phyloP scores from a whole-genome alignment of 2,888 invertebrate genomes.

The Melanostoma mellinum region DNA sequence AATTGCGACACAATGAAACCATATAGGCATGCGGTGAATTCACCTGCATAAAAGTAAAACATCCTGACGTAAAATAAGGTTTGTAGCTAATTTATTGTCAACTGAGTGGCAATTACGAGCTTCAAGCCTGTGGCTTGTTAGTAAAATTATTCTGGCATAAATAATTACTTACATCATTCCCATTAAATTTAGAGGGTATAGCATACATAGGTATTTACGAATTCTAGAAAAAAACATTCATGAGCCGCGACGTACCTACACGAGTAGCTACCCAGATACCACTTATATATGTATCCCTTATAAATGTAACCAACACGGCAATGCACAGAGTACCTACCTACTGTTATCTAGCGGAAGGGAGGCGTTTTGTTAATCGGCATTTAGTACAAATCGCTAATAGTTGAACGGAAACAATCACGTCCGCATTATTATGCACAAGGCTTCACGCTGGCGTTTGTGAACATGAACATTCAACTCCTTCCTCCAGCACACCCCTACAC shows the following conservation, averaged over 20 bases:
- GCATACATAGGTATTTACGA: not conserved
- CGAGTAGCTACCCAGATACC: not conserved
- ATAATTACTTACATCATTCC: conserved; percentile 59
- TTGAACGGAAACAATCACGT: conserved; percentile 69
- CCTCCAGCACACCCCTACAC: not conserved
- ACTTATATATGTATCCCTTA: conserved; percentile 4
- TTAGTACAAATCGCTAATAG: conserved; percentile 72
- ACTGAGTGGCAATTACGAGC: conserved; percentile 70
- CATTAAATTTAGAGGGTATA: conserved; percentile 51
- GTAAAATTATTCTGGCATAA: conserved; percentile 48
- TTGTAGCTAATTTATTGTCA: conserved; percentile 71
- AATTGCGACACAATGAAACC: too few species aligned
- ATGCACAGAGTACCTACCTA: conserved; percentile 32
- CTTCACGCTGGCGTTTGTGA: conserved; percentile 23
- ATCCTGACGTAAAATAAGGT: conserved; percentile 49
- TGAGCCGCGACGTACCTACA: not conserved
- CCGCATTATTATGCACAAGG: conserved; percentile 65
- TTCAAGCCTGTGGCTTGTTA: conserved; percentile 55
- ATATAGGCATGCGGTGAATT: too few species aligned
- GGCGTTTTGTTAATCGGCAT: conserved; percentile 65
- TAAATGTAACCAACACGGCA: conserved; percentile 15
- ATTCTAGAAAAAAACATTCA: conserved; percentile 12
- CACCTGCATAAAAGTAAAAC: conserved; percentile 3
- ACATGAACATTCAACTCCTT: conserved; percentile 14
- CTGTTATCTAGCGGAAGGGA: not conserved